A percentile compares a stretch with the other conserved stretches of the same genome.
Evolutionary conservation across 2,113 vertebrate species (phyloP).

Genomic region (Cariama cristata): DNA sequence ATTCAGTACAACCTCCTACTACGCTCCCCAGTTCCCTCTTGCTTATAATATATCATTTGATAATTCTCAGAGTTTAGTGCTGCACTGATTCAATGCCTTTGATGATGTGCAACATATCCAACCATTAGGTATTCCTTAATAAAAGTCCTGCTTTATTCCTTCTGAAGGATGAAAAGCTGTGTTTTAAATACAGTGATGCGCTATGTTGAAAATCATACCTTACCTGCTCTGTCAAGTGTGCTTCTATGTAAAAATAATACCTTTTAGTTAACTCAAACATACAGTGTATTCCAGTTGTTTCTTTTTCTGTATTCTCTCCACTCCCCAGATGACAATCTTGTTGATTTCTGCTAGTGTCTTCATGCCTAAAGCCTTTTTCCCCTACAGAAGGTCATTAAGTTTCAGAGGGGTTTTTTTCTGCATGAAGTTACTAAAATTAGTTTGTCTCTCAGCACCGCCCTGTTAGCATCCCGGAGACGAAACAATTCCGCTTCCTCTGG

Average conservation of each 20-base stretch:
- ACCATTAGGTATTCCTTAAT: not conserved
- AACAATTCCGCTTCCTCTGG: constrained; percentile 16
- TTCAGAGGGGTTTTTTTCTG: constrained; percentile 19
- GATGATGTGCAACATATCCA: not conserved
- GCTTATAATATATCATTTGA: not conserved
- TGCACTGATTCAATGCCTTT: not conserved
- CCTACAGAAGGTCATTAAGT: constrained; percentile 49
- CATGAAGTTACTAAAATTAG: constrained; percentile 42
- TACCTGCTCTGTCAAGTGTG: not conserved
- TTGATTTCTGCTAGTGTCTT: constrained; percentile 48
- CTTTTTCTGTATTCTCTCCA: not conserved
- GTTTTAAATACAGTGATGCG: not conserved
- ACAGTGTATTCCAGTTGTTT: not conserved
- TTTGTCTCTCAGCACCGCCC: not conserved
- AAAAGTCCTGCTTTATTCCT: not conserved
- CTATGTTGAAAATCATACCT: not conserved
- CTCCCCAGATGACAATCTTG: constrained; percentile 21
- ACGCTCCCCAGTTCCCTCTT: not conserved
- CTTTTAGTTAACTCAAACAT: constrained; percentile 9
- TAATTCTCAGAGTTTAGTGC: not conserved
- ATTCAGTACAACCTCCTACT: not conserved
- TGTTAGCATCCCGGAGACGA: constrained; percentile 15
- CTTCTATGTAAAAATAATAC: constrained; percentile 22
- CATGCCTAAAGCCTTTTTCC: constrained; percentile 54
- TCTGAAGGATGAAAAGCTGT: not conserved